Evolutionary conservation across 2,113 vertebrate genomes (phyloP), one percentile per base, ranked within the genome.

Genomic region (Kryptolebias marmoratus): DNA sequence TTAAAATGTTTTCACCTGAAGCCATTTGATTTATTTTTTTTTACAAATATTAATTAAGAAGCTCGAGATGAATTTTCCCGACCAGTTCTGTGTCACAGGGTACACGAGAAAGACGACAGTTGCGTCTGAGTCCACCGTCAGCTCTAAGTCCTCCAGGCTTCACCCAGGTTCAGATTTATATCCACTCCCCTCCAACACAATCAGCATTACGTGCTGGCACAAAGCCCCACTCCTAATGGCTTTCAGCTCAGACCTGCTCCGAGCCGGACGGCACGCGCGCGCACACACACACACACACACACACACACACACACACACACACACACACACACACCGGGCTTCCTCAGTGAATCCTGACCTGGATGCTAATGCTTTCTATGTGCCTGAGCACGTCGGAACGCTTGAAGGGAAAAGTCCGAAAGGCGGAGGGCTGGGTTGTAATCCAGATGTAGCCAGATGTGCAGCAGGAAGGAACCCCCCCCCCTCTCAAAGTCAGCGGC

Each of bases 341-440:
- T 66, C 69, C 54, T 80, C 32, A 2, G 42, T 73, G 15, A 54
- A 77, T 50, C 82, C 85, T 89, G 87, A 87, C 81, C 86, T 77
- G 83, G 77, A 82, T 82, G 85, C 68, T 64, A 75, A 72, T 78
- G 78, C 63, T 77, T 84, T 79, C 67, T 79, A 50, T 42, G 83
- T 87, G 83, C 88, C 84, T 83, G 81, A 83, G 75, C 73, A 42
- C 67, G 83, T 88, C 84, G 82, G 77, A 70, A 66, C 65, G 59
- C 71, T 42, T 42, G 48, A 70, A 79, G 67, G 79, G 58, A 77
- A 83, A 80, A 66, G 77, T 70, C 62, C 79, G 39, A 85, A 47
- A n/a, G 2, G 1, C 1, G 57, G 16, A 49, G 13, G 31, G 45
- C 18, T 47, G n/a, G 36, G n/a, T 69, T 63, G 50, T 44, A 59